Conservation (phyloP, 2,888 invertebrate species). For the Elegia similella region DNA sequence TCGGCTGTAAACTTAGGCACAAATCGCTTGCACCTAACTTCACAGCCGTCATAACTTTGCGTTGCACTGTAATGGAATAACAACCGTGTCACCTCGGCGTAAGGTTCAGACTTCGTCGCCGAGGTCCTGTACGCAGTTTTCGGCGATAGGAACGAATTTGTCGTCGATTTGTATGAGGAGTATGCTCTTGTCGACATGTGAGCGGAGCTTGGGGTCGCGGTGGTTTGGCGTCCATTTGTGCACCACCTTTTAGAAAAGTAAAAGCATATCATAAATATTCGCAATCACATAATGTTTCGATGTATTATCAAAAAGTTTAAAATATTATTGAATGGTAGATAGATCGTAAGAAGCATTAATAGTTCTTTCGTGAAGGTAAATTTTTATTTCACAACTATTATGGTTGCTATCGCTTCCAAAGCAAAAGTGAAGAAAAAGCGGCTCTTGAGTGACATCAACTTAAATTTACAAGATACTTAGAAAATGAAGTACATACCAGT, state of each 20-base stretch:
- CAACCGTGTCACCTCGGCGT: constrained; percentile 19
- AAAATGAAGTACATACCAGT: constrained; percentile 71
- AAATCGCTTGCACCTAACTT: constrained; percentile 17
- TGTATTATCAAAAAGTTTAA: no score
- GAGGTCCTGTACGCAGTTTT: constrained; percentile 91
- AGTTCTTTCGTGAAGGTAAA: no score
- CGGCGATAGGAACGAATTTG: constrained; percentile 95
- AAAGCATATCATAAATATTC: not conserved
- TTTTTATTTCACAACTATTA: no score
- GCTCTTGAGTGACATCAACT: no score
- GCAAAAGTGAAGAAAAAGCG: no score
- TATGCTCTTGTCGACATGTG: constrained; percentile 95
- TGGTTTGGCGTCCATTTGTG: constrained; percentile 98
- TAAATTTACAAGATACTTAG: not conserved
- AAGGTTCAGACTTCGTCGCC: constrained; percentile 83
- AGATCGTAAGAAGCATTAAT: no score
- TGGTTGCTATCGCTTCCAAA: no score
- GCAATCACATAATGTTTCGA: not conserved
- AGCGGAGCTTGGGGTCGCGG: constrained; percentile 91
- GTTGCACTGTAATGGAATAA: constrained; percentile 12
- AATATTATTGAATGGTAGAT: no score
- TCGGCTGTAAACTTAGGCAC: constrained; percentile 14
- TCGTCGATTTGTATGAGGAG: constrained; percentile 96
- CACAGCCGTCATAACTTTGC: not conserved
- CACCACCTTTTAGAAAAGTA: constrained; percentile 83